Percentiles rank a stretch among this genome's conserved stretches.
Conservation (phyloP, 1,140 invertebrate genomes). For the Bombus cullumanus region DNA sequence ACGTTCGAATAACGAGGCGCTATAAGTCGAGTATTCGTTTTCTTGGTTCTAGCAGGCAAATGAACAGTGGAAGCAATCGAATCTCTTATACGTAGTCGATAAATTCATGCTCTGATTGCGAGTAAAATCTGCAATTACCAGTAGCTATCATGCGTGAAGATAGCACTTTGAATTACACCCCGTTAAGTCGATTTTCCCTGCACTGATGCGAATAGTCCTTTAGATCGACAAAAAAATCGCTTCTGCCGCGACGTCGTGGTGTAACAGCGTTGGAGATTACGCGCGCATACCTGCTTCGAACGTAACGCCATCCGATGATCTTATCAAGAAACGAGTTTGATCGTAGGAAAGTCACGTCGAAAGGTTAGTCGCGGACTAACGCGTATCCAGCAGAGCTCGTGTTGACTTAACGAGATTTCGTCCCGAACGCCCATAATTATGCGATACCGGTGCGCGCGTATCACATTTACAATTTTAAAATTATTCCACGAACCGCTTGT, state of each 20-base stretch:
- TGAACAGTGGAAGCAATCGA: constrained; percentile 55
- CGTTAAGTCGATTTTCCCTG: constrained; percentile 56
- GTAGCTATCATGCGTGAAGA: constrained; percentile 67
- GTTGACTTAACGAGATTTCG: constrained; percentile 59
- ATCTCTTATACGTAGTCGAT: constrained; percentile 52
- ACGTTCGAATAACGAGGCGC: constrained; percentile 49
- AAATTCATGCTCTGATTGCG: constrained; percentile 73
- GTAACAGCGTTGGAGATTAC: constrained; percentile 49
- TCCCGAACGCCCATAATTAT: constrained; percentile 46
- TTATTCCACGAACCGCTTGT: constrained; percentile 28
- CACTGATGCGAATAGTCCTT: constrained; percentile 18
- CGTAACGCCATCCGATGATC: constrained; percentile 64
- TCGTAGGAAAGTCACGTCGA: constrained; percentile 58
- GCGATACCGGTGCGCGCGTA: constrained; percentile 17
- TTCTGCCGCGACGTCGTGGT: not conserved
- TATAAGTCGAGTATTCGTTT: constrained; percentile 47
- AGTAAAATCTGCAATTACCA: constrained; percentile 70
- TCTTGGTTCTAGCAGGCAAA: constrained; percentile 21
- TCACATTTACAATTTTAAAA: constrained; percentile 38
- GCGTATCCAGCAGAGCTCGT: constrained; percentile 45
- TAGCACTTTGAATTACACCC: constrained; percentile 63
- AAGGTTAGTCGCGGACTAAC: constrained; percentile 54
- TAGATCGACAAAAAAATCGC: constrained; percentile 29
- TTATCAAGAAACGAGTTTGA: constrained; percentile 67
- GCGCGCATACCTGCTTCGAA: constrained; percentile 35